These are phyloP conservation scores for Drosophila niveifrons DNA, from an alignment of 2,888 invertebrate genomes.

Conservation along the genomic window DNA sequence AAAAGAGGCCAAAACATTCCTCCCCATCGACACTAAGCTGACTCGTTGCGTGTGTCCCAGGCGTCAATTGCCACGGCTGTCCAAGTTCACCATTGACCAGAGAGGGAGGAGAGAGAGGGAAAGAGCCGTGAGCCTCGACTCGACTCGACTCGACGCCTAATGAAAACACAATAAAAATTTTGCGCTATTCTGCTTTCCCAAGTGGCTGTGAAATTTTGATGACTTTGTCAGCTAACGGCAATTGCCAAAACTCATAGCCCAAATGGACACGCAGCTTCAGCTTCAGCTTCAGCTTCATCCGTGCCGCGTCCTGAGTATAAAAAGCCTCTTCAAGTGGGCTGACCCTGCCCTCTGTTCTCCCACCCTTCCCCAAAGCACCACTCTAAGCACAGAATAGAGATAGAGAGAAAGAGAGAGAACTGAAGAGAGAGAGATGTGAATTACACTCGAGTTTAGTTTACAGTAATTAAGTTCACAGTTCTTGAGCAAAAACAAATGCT, in stretches of 20 bases:
- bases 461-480: conserved; percentile 56
- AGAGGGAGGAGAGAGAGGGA: conserved; percentile 12
- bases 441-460: conserved; percentile 46
- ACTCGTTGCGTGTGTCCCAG: conserved; percentile 43
- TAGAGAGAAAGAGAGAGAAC: neutral
- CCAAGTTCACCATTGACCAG: conserved; percentile 47
- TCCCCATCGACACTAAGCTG: neutral
- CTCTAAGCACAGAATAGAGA: neutral
- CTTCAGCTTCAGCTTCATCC: conserved; percentile 25
- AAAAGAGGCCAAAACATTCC: conserved; percentile 23
- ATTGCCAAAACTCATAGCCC: conserved; percentile 61
- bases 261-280: conserved; percentile 53
- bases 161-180: conserved; percentile 80
- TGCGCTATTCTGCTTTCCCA: conserved; percentile 79
- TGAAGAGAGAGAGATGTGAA: conserved; percentile 4
- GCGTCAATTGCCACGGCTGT: conserved; percentile 51
- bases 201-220: conserved; percentile 80
- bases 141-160: conserved; percentile 57
- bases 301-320: conserved; percentile 7
- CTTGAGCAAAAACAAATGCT: conserved; percentile 42
- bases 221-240: conserved; percentile 72
- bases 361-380: neutral
- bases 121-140: conserved; percentile 14
- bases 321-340: conserved; percentile 33
- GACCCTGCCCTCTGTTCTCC: neutral